Conservation (phyloP, 2,888 invertebrate genomes). For the Harpalus rufipes region DNA sequence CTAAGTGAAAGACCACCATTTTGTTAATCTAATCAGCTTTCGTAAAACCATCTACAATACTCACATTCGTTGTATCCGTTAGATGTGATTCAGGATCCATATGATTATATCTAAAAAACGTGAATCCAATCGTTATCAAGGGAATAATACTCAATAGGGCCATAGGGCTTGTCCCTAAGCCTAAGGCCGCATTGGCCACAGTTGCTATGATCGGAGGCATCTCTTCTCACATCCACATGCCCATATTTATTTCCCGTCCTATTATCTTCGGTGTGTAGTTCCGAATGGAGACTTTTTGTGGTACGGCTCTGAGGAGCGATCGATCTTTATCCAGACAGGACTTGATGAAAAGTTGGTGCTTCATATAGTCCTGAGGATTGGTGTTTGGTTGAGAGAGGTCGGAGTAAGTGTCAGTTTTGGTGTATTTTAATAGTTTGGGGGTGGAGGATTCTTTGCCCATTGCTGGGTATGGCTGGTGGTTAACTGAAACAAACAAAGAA, state of each 20-base stretch:
- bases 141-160: slow-evolving; percentile 87
- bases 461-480: slow-evolving; percentile 52
- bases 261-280: slow-evolving; percentile 87
- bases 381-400: not conserved
- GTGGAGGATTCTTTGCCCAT: slow-evolving; percentile 77
- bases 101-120: slow-evolving; percentile 88
- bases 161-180: slow-evolving; percentile 77
- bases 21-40: not conserved
- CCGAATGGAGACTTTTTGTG: slow-evolving; percentile 81
- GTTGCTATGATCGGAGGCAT: slow-evolving; percentile 78
- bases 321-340: slow-evolving; percentile 78
- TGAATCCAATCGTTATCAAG: slow-evolving; percentile 88
- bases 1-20: too few relatives aligned
- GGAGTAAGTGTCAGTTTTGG: slow-evolving; percentile 71
- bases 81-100: slow-evolving; percentile 91
- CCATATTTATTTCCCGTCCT: slow-evolving; percentile 80
- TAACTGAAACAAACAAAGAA: slow-evolving; percentile 42
- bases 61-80: slow-evolving; percentile 85
- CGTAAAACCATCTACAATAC: slow-evolving; percentile 71
- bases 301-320: slow-evolving; percentile 74
- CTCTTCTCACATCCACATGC: slow-evolving; percentile 82
- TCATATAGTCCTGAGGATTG: slow-evolving; percentile 75
- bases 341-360: slow-evolving; percentile 80
- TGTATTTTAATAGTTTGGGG: slow-evolving; percentile 72
- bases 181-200: slow-evolving; percentile 74